phyloP scores from a whole-genome alignment of 1,140 invertebrate species.

The Ceratosolen solmsi region DNA sequence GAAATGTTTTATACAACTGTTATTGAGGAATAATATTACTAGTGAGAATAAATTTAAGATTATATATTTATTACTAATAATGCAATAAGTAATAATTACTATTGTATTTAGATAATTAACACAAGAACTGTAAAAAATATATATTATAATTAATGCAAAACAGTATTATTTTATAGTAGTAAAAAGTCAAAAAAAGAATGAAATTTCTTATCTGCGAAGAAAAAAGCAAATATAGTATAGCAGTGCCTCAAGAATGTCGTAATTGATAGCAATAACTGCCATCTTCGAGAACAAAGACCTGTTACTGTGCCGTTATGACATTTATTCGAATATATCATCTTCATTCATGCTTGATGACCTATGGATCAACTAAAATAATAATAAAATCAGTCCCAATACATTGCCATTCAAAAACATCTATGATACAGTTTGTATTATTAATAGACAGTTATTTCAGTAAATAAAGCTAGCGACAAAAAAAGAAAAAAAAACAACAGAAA shows the following conservation, averaged over 20 bases:
- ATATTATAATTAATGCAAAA: too few species aligned
- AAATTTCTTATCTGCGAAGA: background rate
- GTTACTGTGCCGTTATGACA: conserved; percentile 19
- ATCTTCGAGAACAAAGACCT: conserved; percentile 44
- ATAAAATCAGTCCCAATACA: conserved; percentile 31
- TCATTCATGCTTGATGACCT: conserved; percentile 36
- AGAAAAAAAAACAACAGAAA: conserved; percentile 17
- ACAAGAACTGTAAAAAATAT: too few species aligned
- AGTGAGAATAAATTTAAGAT: too few species aligned
- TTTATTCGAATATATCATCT: conserved; percentile 33
- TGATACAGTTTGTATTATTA: too few species aligned
- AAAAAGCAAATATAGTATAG: background rate
- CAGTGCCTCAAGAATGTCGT: background rate
- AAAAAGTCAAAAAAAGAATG: background rate
- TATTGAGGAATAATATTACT: too few species aligned
- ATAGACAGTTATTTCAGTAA: background rate
- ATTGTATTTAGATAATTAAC: too few species aligned
- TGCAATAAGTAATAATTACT: too few species aligned
- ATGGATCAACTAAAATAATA: conserved; percentile 13
- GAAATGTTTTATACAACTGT: too few species aligned
- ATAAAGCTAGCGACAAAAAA: too few species aligned
- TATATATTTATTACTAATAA: too few species aligned
- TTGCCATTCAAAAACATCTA: conserved; percentile 15
- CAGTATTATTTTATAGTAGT: too few species aligned
- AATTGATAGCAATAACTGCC: conserved; percentile 41